A percentile compares a stretch with the other conserved stretches of the same genome.
These are phyloP conservation scores for Lepidostoma basale DNA, from an alignment of 1,140 invertebrate species.

Conservation along the genomic window DNA sequence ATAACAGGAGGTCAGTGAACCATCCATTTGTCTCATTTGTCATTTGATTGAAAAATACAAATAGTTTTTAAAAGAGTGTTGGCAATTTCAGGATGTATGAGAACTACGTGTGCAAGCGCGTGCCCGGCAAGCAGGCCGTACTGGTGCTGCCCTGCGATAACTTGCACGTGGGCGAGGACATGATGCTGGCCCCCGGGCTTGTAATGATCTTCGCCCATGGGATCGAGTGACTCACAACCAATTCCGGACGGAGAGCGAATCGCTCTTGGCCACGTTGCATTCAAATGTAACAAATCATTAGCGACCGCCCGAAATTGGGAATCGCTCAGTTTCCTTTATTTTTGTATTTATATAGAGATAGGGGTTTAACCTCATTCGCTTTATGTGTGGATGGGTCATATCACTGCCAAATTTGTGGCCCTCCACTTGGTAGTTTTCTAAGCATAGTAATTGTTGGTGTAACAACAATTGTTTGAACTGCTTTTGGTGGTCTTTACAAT, in stretches of 20 bases:
- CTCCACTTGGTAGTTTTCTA: no score
- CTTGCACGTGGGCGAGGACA: slow-evolving; percentile 90
- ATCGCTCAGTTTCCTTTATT: neutral
- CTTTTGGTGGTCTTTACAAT: no score
- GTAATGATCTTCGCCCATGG: slow-evolving; percentile 99
- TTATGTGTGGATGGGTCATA: neutral
- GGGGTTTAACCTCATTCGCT: no score
- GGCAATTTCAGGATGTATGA: slow-evolving; percentile 74
- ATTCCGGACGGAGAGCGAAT: slow-evolving; percentile 40
- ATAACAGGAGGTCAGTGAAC: slow-evolving; percentile 75
- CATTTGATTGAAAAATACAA: neutral
- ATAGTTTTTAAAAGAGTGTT: neutral
- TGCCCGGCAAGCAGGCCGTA: slow-evolving; percentile 94
- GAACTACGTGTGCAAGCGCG: slow-evolving; percentile 91
- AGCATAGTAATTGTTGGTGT: no score
- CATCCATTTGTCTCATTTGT: neutral
- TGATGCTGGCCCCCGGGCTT: slow-evolving; percentile 95
- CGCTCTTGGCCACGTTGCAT: neutral
- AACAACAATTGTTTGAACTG: no score
- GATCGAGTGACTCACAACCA: slow-evolving; percentile 71
- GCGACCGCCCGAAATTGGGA: neutral
- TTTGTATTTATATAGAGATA: neutral
- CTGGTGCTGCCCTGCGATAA: slow-evolving; percentile 94
- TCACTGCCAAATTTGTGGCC: neutral
- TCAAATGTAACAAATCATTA: neutral